Percentiles rank a stretch among this genome's conserved stretches.
Conservation (phyloP, 2,888 invertebrate species). For the Tachina fera region DNA sequence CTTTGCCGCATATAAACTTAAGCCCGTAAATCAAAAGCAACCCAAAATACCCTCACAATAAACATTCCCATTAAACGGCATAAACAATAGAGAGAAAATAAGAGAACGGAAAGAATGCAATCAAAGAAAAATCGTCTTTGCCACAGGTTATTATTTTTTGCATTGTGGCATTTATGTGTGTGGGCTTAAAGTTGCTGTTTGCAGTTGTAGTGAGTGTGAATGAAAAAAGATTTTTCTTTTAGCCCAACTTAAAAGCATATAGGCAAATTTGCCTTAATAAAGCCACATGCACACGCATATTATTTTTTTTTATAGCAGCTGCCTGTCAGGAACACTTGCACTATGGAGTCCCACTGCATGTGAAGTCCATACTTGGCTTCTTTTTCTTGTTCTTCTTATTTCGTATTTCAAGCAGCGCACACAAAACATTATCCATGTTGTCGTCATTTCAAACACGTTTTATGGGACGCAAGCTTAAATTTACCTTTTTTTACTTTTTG, state of each 20-base stretch:
- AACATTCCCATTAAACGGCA: background rate
- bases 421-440: constrained; percentile 39
- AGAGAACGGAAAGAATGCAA: constrained; percentile 20
- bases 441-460: constrained; percentile 49
- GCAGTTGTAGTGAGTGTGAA: background rate
- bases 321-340: background rate
- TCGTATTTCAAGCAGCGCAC: background rate
- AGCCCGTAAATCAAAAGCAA: background rate
- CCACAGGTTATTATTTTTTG: constrained; percentile 57
- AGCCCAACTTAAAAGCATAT: constrained; percentile 32
- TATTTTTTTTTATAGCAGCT: background rate
- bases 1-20: background rate
- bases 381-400: background rate
- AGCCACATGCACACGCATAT: background rate
- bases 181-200: constrained; percentile 2
- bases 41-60: background rate
- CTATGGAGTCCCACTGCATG: background rate
- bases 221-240: constrained; percentile 13
- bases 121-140: constrained; percentile 44
- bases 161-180: constrained; percentile 30
- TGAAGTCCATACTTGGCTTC: constrained; percentile 3
- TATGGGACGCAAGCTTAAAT: constrained; percentile 27
- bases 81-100: background rate
- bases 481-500: constrained; percentile 17
- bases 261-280: constrained; percentile 15